Conservation (phyloP, 2,113 vertebrate species). For the Scolopax mira region DNA sequence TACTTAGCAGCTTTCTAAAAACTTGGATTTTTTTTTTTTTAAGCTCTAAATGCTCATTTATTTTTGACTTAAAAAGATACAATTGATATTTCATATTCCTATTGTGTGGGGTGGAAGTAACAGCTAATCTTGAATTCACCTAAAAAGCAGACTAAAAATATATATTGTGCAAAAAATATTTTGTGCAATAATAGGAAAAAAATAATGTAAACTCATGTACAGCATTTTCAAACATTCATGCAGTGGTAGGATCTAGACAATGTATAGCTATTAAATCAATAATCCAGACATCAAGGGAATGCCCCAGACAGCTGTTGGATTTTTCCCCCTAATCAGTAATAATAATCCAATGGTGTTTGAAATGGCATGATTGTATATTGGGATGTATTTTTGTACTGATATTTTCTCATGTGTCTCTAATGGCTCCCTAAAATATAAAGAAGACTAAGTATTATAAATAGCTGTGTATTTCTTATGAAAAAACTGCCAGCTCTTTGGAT, state of each 20-base stretch:
- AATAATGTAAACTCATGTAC: background rate
- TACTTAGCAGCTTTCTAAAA: background rate
- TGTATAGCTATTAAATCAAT: slow-evolving; percentile 47
- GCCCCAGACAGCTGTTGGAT: slow-evolving; percentile 47
- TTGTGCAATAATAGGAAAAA: background rate
- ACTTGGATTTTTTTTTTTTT: background rate
- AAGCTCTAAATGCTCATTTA: background rate
- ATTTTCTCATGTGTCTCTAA: background rate
- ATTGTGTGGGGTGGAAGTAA: background rate
- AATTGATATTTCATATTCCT: background rate
- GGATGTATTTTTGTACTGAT: background rate
- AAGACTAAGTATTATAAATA: background rate
- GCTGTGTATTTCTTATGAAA: background rate
- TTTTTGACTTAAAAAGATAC: background rate
- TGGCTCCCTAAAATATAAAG: background rate
- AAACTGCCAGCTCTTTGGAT: background rate
- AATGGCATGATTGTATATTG: background rate
- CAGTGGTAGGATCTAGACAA: background rate
- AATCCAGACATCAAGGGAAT: slow-evolving; percentile 15
- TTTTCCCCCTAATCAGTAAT: slow-evolving; percentile 21
- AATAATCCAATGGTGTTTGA: slow-evolving; percentile 36
- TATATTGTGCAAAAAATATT: too few species aligned
- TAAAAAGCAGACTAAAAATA: background rate
- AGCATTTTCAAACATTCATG: background rate
- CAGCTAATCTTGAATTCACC: background rate